Evolutionary conservation across 2,888 invertebrate species (phyloP).

Genomic region (Agrochola lota): DNA sequence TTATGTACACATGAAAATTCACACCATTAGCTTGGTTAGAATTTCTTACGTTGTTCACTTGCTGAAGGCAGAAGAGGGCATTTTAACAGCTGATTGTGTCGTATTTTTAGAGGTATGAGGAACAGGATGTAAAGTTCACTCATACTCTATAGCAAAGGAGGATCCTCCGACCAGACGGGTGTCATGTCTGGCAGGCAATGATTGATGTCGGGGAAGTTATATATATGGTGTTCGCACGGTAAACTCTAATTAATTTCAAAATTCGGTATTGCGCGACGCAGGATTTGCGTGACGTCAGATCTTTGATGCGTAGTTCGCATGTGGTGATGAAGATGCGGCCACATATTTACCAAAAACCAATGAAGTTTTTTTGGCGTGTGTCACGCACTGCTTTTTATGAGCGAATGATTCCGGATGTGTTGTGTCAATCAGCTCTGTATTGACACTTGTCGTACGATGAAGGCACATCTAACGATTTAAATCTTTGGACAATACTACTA

Average conservation of each 20-base stretch:
- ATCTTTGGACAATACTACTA: constrained; percentile 1
- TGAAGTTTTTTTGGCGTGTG: neutral
- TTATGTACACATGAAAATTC: neutral
- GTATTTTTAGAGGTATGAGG: too few relatives aligned
- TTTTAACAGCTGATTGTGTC: neutral
- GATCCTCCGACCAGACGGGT: too few relatives aligned
- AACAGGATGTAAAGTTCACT: too few relatives aligned
- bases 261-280: too few relatives aligned
- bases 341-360: neutral
- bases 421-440: neutral
- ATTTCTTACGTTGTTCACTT: neutral
- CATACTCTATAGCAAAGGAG: too few relatives aligned
- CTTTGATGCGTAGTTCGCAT: too few relatives aligned
- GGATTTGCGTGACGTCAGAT: too few relatives aligned
- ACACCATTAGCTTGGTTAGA: neutral
- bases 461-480: constrained; percentile 2
- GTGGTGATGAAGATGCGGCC: too few relatives aligned
- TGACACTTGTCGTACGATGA: neutral
- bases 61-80: neutral
- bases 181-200: too few relatives aligned
- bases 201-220: too few relatives aligned
- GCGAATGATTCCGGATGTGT: neutral
- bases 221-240: too few relatives aligned
- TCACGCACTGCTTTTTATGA: neutral
- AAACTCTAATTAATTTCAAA: too few relatives aligned